A percentile compares a stretch with the other conserved stretches of the same genome.
Conservation (phyloP, 2,113 vertebrate species). For the Bagarius yarrelli region DNA sequence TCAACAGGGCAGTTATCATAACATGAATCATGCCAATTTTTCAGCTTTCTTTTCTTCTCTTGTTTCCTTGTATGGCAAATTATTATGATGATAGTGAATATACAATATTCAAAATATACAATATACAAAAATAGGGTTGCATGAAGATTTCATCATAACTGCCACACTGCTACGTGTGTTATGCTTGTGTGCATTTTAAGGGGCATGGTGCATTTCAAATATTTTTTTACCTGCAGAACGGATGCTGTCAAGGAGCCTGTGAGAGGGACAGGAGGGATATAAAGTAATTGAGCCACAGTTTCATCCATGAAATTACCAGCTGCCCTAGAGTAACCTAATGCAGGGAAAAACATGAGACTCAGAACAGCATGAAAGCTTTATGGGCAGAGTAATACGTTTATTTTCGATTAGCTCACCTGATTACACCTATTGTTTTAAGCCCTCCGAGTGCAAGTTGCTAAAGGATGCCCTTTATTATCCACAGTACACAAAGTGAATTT, state of each 20-base stretch:
- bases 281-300: constrained; percentile 7
- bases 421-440: not conserved
- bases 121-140: not conserved
- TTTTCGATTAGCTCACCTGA: not conserved
- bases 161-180: not conserved
- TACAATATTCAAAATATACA: too few relatives aligned
- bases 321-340: not conserved
- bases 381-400: not conserved
- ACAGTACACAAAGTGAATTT: not conserved
- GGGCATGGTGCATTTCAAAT: not conserved
- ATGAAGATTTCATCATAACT: not conserved
- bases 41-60: not conserved
- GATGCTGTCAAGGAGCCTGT: not conserved
- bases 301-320: constrained; percentile 24
- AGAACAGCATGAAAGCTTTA: constrained; percentile 15
- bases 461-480: not conserved
- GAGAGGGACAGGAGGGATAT: not conserved
- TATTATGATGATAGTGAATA: too few relatives aligned
- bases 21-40: not conserved
- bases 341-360: not conserved
- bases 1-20: not conserved
- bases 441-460: not conserved
- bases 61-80: too few relatives aligned
- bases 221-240: not conserved
- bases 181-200: not conserved